Base-by-base conservation (phyloP, 1,140 invertebrate genomes). In the Rhagoletis zephyria region DNA sequence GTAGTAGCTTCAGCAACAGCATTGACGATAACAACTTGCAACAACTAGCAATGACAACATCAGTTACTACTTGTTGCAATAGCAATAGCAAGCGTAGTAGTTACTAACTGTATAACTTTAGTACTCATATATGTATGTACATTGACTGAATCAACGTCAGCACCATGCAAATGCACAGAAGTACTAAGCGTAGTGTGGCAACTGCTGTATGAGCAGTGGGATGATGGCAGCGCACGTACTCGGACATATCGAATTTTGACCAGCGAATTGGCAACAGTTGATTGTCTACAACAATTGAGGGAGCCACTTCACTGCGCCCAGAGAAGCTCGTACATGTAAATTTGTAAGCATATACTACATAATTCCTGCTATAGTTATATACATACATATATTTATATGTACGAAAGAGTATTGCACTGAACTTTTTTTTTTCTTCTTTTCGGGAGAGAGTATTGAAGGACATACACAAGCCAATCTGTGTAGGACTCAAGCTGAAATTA, bases 11-110 rank as follows among this genome's bases (percentile, higher is more conserved):
- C 70, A 77, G 70, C 10, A 48, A 51, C 30, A 16, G 45, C 42
- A 77, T 48, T 77, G 70, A 42, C 70, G 70, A 48, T 77, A 51
- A 51, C 70, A 77, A 77, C 16, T 48, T 77, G 14, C 40, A 77
- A n/a, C 30, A 64, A 64, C 10, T 64, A 64, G 16, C 63, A 64
- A 16, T n/a, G 63, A n/a, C 9, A 64, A 64, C 63, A 77, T n/a
- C 70, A 77, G 6, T 30, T 48, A 77, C 70, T 48, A 77, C 70
- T 77, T 77, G 70, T 77, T 77, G 70, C 70, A 77, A 77, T 51
- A 77, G 12, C 40, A 77, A 51, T 4, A 77, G 1, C 12, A 77
- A 30, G 30, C 30, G 30, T 30, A 30, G 12, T 4, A 4, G 45
- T 64, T 64, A 64, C 16, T 16, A 64, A 64, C 16, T 64, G 1